phyloP scores from a whole-genome alignment of 2,113 vertebrate genomes.

The Arizona elegans region DNA sequence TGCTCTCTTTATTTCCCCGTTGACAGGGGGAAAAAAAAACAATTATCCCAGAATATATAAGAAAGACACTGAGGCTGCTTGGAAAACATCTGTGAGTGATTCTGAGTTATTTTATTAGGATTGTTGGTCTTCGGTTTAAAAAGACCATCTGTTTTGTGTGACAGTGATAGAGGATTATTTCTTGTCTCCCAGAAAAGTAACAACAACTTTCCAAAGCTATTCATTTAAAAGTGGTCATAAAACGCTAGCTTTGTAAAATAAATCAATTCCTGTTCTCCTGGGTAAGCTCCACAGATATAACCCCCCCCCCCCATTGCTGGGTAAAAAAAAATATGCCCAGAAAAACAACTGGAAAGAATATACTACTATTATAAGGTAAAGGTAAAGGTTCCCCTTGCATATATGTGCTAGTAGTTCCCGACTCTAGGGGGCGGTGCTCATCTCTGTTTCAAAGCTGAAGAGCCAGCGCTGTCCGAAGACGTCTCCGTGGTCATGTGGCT shows the following conservation, averaged over 20 bases:
- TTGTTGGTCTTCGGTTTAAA: not conserved
- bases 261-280: not conserved
- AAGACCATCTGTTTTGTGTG: not conserved
- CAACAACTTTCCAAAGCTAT: not conserved
- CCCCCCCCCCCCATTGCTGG: not conserved
- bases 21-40: not conserved
- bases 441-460: too few species aligned
- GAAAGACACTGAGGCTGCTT: not conserved
- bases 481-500: too few species aligned
- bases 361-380: not conserved
- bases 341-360: not conserved
- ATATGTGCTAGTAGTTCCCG: too few species aligned
- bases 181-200: not conserved
- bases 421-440: too few species aligned
- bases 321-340: not conserved
- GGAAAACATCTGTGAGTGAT: not conserved
- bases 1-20: not conserved
- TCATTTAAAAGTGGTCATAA: not conserved
- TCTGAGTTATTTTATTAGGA: conserved; percentile 9
- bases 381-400: too few species aligned
- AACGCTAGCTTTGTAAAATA: not conserved
- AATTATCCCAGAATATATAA: not conserved
- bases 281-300: not conserved
- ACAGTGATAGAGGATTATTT: not conserved
- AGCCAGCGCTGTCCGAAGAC: too few species aligned